phyloP scores from a whole-genome alignment of 2,797 vertebrate species.

The Ibycter americanus region DNA sequence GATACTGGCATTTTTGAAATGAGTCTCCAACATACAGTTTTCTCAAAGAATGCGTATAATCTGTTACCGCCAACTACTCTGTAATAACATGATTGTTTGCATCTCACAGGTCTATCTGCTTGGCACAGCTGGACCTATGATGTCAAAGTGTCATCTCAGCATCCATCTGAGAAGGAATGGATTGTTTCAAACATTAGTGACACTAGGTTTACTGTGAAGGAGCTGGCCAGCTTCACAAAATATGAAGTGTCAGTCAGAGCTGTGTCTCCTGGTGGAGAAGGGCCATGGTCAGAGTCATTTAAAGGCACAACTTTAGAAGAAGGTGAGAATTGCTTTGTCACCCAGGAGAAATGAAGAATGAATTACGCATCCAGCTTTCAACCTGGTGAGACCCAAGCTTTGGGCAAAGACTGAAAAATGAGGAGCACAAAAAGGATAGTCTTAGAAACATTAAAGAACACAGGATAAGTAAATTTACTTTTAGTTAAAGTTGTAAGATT shows the following conservation, averaged over 20 bases:
- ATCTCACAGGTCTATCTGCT: conserved; percentile 71
- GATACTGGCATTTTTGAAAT: not conserved
- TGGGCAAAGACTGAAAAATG: not conserved
- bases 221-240: conserved; percentile 45
- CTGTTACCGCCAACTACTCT: not conserved
- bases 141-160: conserved; percentile 61
- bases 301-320: conserved; percentile 74
- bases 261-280: conserved; percentile 73
- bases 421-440: not conserved
- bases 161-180: not conserved
- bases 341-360: not conserved
- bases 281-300: conserved; percentile 67
- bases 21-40: not conserved
- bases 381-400: not conserved
- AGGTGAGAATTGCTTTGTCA: conserved; percentile 65
- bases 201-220: conserved; percentile 45
- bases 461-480: not conserved
- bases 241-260: conserved; percentile 74
- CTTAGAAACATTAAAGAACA: not conserved
- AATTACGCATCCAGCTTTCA: not conserved
- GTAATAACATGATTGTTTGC: not conserved
- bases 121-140: conserved; percentile 83
- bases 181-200: conserved; percentile 55
- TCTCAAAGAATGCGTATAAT: not conserved
- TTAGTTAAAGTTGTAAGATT: not conserved